These are phyloP conservation scores for Gymnocephalus cernua DNA, from an alignment of 2,113 vertebrate species.

Conservation along the genomic window DNA sequence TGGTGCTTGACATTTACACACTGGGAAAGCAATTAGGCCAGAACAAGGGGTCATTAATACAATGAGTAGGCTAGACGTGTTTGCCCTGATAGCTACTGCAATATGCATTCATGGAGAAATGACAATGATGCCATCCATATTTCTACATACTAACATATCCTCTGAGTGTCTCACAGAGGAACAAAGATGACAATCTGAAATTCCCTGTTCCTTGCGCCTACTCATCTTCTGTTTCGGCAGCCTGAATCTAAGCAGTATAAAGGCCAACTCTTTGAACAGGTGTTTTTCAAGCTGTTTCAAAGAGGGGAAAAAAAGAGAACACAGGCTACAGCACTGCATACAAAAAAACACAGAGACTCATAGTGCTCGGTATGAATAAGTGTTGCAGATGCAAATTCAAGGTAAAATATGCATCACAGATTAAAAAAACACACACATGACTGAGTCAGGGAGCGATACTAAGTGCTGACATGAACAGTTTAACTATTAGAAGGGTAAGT, in stretches of 20 bases:
- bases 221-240: slow-evolving; percentile 35
- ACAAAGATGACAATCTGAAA: slow-evolving; percentile 27
- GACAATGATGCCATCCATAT: slow-evolving; percentile 37
- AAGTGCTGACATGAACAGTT: neutral
- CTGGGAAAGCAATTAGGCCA: slow-evolving; percentile 76
- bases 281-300: slow-evolving; percentile 13
- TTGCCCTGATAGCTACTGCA: slow-evolving; percentile 45
- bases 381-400: neutral
- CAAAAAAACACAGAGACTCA: neutral
- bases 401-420: neutral
- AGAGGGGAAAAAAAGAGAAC: neutral
- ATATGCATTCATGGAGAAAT: slow-evolving; percentile 47
- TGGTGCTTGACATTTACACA: slow-evolving; percentile 80
- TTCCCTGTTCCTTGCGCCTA: slow-evolving; percentile 13
- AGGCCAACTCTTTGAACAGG: neutral
- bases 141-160: slow-evolving; percentile 23
- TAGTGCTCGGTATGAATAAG: neutral
- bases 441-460: neutral
- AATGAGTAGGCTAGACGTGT: slow-evolving; percentile 45
- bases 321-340: neutral
- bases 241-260: slow-evolving; percentile 11
- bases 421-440: neutral
- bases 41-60: slow-evolving; percentile 71
- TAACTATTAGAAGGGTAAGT: neutral
- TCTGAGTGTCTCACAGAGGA: slow-evolving; percentile 23